A percentile compares a stretch with the other conserved stretches of the same genome.
Conservation (phyloP, 2,888 invertebrate species). For the Limnephilus auricula region DNA sequence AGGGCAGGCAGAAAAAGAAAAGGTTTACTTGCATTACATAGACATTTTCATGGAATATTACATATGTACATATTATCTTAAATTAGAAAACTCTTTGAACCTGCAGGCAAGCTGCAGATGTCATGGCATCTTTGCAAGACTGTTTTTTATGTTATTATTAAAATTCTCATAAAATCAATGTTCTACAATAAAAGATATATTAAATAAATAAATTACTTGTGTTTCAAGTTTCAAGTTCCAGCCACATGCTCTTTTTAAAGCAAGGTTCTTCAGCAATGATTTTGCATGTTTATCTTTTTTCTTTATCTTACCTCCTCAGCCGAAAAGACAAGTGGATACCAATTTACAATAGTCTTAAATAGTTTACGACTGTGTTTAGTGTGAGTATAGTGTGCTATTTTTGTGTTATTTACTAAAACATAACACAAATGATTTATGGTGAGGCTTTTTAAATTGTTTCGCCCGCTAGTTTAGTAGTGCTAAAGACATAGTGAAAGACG, state of each 20-base stretch:
- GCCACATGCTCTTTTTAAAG: neutral
- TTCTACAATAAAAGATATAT: no score
- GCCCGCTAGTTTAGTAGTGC: neutral
- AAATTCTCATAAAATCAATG: no score
- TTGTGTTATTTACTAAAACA: neutral
- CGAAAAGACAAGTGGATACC: neutral
- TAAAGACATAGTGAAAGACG: neutral
- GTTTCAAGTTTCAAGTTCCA: no score
- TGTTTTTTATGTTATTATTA: no score
- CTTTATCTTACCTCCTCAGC: neutral
- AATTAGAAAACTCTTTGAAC: no score
- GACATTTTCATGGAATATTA: no score
- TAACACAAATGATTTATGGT: neutral
- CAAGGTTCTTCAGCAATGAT: neutral
- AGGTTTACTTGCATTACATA: no score
- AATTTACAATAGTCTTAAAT: neutral
- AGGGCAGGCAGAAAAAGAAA: no score
- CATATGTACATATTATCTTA: no score
- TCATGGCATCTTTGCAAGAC: no score
- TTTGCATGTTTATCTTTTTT: neutral
- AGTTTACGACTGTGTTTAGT: neutral
- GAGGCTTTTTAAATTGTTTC: neutral
- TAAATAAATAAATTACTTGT: no score
- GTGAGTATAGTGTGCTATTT: neutral
- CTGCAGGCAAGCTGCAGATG: no score